Evolutionary conservation across 2,113 vertebrate species (phyloP), one percentile per base, ranked within the genome.

Genomic region (Notothenia rossii): DNA sequence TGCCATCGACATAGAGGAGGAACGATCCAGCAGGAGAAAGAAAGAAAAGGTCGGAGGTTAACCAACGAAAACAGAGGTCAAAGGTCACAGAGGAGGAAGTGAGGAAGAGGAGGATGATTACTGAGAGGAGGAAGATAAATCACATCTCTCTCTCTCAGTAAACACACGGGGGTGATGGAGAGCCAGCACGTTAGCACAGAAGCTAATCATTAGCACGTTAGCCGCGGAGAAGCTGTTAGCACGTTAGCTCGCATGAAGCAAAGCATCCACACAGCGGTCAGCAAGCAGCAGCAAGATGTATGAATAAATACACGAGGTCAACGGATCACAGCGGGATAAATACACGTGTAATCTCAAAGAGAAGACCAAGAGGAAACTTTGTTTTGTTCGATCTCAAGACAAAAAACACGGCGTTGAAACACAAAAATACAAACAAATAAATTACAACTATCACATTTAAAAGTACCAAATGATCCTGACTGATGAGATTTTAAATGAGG

Each of bases 41-140:
- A 91, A 82, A 89, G 75, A 92, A 88, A 88, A 91, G 77, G 81
- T 81, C 89, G 75, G 80, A 80, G 50, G 79, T 94, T 94, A 94
- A 88, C 86, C 69, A 86, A 75, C 70, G 63, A 40, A 72, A 63
- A 79, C 43, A 86, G 51, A 85, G 82, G 61, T 92, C 82, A 87
- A 77, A 82, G 83, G 82, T 86, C 84, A 90, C 5, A 69, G 72
- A 56, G 3, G 51, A 75, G 66, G 48, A 75, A 66, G 53, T 12
- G 67, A 29, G 25, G 62, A 7, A 29, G 55, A 40, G 22, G 1
- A 15, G 12, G 64, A n/a, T 84, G 85, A 80, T 91, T 85, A 83
- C 79, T 86, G 89, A 86, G 88, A 87, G 85, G 86, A 76, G 2
- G 51, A 53, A 20, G 69, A 13, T 13, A 12, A 9, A 43, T 45